These are phyloP conservation scores for Phataginus tetradactyla DNA, from an alignment of 2,797 vertebrate genomes.

Conservation along the genomic window DNA sequence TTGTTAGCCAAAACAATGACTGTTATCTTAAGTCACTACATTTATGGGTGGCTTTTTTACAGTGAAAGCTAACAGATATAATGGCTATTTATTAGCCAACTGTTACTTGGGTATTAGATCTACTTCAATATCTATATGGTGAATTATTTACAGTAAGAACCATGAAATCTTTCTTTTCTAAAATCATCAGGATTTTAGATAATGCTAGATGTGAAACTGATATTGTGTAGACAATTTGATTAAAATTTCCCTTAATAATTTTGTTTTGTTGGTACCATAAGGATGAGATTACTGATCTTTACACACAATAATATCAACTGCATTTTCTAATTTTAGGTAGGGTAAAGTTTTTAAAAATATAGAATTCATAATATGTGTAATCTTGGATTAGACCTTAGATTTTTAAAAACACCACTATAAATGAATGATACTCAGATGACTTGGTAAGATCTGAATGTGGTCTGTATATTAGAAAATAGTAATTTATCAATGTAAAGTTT, in stretches of 20 bases:
- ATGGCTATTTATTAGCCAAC: neutral
- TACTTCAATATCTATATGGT: neutral
- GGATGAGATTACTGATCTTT: neutral
- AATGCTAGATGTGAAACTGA: neutral
- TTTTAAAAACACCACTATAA: neutral
- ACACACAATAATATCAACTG: neutral
- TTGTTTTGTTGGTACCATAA: neutral
- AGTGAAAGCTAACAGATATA: neutral
- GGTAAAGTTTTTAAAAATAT: neutral
- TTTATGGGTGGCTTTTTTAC: neutral
- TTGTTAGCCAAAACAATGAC: neutral
- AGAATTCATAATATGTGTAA: neutral
- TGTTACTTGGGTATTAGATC: neutral
- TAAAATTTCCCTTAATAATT: neutral
- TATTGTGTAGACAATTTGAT: neutral
- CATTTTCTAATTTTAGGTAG: neutral
- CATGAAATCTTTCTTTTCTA: constrained; percentile 2
- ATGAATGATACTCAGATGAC: neutral
- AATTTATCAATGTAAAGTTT: neutral
- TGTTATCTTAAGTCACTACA: neutral
- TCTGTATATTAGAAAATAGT: neutral
- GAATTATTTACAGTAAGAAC: neutral
- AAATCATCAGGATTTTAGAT: constrained; percentile 12
- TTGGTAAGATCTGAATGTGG: neutral
- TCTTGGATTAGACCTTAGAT: neutral